A percentile compares a stretch with the other conserved stretches of the same genome.
Evolutionary conservation across 1,140 invertebrate genomes (phyloP).

Genomic region (Papilio aristodemus): DNA sequence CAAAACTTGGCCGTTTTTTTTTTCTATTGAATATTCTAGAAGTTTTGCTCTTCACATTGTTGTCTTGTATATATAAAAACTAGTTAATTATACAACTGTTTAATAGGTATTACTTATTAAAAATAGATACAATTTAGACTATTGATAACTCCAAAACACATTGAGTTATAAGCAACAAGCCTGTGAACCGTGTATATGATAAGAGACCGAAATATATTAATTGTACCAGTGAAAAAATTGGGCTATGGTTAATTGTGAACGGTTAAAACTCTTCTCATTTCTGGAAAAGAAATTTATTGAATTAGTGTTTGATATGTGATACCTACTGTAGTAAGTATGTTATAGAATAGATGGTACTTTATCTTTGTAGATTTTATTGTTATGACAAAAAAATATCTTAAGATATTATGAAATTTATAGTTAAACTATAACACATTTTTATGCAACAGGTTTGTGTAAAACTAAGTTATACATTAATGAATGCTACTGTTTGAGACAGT

Average conservation of each 20-base stretch:
- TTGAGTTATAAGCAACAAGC: no score
- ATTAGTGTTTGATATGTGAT: slow-evolving; percentile 45
- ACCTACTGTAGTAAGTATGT: slow-evolving; percentile 34
- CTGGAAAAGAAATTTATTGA: slow-evolving; percentile 27
- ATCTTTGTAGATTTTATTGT: slow-evolving; percentile 43
- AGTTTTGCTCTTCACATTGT: background rate
- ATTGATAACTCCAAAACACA: no score
- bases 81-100: slow-evolving; percentile 13
- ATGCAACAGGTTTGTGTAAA: background rate
- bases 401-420: slow-evolving; percentile 40
- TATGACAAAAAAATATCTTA: slow-evolving; percentile 41
- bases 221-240: background rate
- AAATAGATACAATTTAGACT: background rate
- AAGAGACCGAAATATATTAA: no score
- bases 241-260: background rate
- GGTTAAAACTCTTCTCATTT: no score
- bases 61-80: background rate
- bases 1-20: no score
- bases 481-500: background rate
- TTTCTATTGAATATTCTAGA: background rate
- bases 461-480: background rate
- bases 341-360: slow-evolving; percentile 44
- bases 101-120: slow-evolving; percentile 1
- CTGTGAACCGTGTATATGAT: background rate
- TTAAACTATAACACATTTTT: slow-evolving; percentile 26